These are phyloP conservation scores for Cremastinae sp. DNA, from an alignment of 2,888 invertebrate genomes.

Conservation along the genomic window DNA sequence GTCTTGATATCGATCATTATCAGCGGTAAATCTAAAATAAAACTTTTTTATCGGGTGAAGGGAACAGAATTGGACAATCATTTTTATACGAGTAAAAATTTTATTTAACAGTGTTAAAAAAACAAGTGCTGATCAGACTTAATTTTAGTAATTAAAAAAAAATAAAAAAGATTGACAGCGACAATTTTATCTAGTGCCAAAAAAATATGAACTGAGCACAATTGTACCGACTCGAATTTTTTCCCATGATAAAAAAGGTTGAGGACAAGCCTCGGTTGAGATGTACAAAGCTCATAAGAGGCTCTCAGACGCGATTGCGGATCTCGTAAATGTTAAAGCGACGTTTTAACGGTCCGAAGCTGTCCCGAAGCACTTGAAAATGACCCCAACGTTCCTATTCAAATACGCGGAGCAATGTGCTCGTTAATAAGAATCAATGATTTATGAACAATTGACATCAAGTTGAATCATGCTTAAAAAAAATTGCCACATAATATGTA, in stretches of 20 bases:
- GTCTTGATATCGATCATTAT: too few species aligned
- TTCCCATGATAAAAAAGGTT: conserved; percentile 42
- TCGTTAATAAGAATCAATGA: conserved; percentile 39
- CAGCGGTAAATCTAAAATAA: too few species aligned
- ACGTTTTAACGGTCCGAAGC: conserved; percentile 63
- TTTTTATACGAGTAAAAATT: not conserved
- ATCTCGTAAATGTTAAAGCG: conserved; percentile 61
- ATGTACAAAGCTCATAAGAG: conserved; percentile 47
- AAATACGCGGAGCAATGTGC: conserved; percentile 22
- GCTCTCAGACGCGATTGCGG: conserved; percentile 45
- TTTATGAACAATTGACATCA: conserved; percentile 10
- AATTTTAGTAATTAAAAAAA: not conserved
- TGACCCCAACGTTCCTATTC: conserved; percentile 47
- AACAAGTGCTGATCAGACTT: not conserved
- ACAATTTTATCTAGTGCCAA: too few species aligned
- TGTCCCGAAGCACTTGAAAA: conserved; percentile 46
- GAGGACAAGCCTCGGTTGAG: conserved; percentile 18
- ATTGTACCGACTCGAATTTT: too few species aligned
- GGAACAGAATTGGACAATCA: too few species aligned
- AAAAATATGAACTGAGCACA: too few species aligned
- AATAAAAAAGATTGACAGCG: too few species aligned
- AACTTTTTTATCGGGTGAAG: too few species aligned
- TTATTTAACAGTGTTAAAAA: not conserved
- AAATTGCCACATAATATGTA: too few species aligned
- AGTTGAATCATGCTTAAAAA: conserved; percentile 5